Conservation (phyloP, 2,797 vertebrate species). For the Platyrinchus mystaceus region DNA sequence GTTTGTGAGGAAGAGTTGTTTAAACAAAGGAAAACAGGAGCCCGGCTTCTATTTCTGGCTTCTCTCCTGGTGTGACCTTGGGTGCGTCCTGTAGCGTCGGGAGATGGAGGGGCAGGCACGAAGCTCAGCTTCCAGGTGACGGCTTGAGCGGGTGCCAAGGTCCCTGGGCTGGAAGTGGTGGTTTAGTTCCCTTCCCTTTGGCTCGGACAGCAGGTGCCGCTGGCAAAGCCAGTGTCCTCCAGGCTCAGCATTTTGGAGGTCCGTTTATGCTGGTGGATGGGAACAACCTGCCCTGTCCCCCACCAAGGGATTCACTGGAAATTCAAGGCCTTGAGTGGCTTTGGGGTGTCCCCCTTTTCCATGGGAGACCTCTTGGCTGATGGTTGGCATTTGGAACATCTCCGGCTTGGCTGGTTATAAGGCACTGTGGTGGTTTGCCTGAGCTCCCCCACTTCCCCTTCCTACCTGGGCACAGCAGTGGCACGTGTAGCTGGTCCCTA, state of each 20-base stretch:
- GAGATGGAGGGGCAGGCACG: background rate
- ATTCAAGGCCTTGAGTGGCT: background rate
- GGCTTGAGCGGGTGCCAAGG: background rate
- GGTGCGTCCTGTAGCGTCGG: background rate
- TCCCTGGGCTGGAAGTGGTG: background rate
- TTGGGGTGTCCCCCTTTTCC: background rate
- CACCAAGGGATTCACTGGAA: background rate
- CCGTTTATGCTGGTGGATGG: fast-evolving
- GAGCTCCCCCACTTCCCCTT: background rate
- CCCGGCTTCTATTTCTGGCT: slow-evolving; percentile 40
- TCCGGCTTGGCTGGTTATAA: fast-evolving
- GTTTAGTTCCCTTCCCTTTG: background rate
- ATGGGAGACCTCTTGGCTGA: background rate
- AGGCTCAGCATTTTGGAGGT: background rate
- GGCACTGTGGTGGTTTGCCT: background rate
- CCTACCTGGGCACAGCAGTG: background rate
- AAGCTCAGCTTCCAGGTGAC: background rate
- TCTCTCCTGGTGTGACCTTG: slow-evolving; percentile 32
- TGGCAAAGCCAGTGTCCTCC: background rate
- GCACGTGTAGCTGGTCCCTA: fast-evolving
- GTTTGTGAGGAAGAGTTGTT: background rate
- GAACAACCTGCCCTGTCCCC: background rate
- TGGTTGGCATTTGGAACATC: background rate
- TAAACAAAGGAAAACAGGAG: slow-evolving; percentile 27
- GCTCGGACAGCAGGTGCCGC: fast-evolving